These are phyloP conservation scores for Drosophila lutescens DNA, from an alignment of 2,888 invertebrate genomes.

Conservation along the genomic window DNA sequence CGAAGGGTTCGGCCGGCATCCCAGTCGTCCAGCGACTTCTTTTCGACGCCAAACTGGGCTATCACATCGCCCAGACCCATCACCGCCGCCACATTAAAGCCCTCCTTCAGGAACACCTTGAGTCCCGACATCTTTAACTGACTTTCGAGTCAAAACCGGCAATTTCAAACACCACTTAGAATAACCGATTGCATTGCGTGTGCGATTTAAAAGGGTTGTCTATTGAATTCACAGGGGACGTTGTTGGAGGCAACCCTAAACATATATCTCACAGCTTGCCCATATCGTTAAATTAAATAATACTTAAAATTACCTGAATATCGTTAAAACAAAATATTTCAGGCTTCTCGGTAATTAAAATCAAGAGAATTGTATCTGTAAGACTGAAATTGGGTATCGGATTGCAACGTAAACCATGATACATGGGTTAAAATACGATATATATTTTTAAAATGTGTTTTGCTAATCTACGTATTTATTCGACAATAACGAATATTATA, in stretches of 20 bases:
- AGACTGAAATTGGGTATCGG: no score
- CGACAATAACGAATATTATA: no score
- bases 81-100: slow-evolving; percentile 66
- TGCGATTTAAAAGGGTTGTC: slow-evolving; percentile 1
- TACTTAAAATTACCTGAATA: not conserved
- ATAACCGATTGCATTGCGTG: not conserved
- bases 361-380: no score
- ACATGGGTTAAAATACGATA: no score
- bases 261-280: not conserved
- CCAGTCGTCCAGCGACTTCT: slow-evolving; percentile 52
- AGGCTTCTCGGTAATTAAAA: no score
- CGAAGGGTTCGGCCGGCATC: slow-evolving; percentile 67
- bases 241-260: not conserved
- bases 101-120: slow-evolving; percentile 41
- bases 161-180: not conserved
- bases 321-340: no score
- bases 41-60: slow-evolving; percentile 73
- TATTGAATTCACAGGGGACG: not conserved
- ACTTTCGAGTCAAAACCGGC: no score
- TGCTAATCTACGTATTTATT: no score
- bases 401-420: no score
- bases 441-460: no score
- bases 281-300: not conserved
- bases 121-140: slow-evolving; percentile 69
- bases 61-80: slow-evolving; percentile 81